phyloP scores from a whole-genome alignment of 2,888 invertebrate genomes.

The Helicoverpa assulta region DNA sequence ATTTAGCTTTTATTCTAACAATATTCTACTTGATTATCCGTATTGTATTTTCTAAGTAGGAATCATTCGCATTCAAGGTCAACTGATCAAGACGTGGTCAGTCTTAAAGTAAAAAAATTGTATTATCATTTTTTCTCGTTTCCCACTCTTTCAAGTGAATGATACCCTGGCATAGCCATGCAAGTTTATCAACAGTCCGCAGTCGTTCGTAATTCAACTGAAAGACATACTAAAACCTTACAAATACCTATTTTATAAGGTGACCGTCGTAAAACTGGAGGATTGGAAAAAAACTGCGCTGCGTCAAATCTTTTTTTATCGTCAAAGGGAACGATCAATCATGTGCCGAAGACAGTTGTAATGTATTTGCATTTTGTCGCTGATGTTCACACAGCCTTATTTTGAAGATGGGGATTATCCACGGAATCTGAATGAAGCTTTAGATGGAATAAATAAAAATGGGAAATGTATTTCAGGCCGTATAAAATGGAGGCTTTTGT shows the following conservation, averaged over 20 bases:
- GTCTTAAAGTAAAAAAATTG: too few species aligned
- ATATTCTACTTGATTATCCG: too few species aligned
- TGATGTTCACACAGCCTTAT: slow-evolving; percentile 45
- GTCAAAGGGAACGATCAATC: slow-evolving; percentile 58
- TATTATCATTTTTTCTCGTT: background rate
- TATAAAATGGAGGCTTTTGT: slow-evolving; percentile 38
- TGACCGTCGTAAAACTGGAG: slow-evolving; percentile 65
- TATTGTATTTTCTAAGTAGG: too few species aligned
- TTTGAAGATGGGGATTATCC: slow-evolving; percentile 56
- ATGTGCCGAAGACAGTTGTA: slow-evolving; percentile 57
- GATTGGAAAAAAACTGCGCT: slow-evolving; percentile 54
- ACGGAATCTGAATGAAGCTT: slow-evolving; percentile 52
- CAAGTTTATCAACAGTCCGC: slow-evolving; percentile 55
- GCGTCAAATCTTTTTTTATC: slow-evolving; percentile 61
- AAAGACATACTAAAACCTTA: slow-evolving; percentile 55
- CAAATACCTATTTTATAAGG: slow-evolving; percentile 63
- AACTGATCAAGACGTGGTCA: too few species aligned
- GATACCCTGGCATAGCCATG: slow-evolving; percentile 14
- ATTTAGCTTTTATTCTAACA: too few species aligned
- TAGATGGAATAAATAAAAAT: slow-evolving; percentile 55
- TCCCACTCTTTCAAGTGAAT: slow-evolving; percentile 1
- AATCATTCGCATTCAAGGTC: too few species aligned
- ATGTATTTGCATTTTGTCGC: slow-evolving; percentile 65
- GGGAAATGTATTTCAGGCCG: slow-evolving; percentile 33
- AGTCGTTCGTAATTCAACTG: slow-evolving; percentile 48